Conservation (phyloP, 2,888 invertebrate genomes). For the Venusia cambrica region DNA sequence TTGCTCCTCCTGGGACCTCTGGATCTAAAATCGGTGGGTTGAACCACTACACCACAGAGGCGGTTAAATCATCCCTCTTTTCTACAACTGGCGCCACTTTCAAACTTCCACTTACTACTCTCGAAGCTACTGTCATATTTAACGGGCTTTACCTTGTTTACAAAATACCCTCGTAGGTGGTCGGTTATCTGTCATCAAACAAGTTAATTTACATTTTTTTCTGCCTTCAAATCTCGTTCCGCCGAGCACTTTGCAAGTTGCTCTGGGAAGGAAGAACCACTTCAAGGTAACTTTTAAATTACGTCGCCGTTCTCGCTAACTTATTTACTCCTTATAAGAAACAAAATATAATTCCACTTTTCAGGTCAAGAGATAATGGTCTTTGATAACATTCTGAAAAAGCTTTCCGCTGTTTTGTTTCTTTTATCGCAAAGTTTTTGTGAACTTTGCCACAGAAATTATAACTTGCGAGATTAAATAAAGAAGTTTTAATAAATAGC, state of each 20-base stretch:
- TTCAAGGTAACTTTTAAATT: slow-evolving; percentile 71
- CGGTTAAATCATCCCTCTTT: too few relatives aligned
- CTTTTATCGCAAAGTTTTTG: slow-evolving; percentile 73
- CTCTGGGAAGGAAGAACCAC: slow-evolving; percentile 51
- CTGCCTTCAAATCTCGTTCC: slow-evolving; percentile 50
- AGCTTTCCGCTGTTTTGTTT: slow-evolving; percentile 80
- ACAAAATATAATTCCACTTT: slow-evolving; percentile 78
- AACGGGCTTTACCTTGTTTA: slow-evolving; percentile 24
- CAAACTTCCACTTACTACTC: too few relatives aligned
- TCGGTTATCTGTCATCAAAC: slow-evolving; percentile 41
- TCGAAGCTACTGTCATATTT: slow-evolving; percentile 34
- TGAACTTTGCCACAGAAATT: slow-evolving; percentile 74
- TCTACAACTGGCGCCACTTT: too few relatives aligned
- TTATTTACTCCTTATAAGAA: slow-evolving; percentile 76
- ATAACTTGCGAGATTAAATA: slow-evolving; percentile 76
- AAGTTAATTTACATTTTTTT: slow-evolving; percentile 44
- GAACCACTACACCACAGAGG: too few relatives aligned
- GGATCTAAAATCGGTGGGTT: too few relatives aligned
- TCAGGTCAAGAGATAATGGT: slow-evolving; percentile 78
- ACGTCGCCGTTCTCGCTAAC: slow-evolving; percentile 67
- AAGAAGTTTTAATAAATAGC: slow-evolving; percentile 76
- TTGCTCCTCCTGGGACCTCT: too few relatives aligned
- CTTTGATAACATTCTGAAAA: slow-evolving; percentile 77
- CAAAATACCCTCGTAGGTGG: slow-evolving; percentile 19
- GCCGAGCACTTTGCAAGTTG: slow-evolving; percentile 49